Conservation (phyloP, 53 echinoderm and acorn worm species). For the Luidia sarsii region DNA sequence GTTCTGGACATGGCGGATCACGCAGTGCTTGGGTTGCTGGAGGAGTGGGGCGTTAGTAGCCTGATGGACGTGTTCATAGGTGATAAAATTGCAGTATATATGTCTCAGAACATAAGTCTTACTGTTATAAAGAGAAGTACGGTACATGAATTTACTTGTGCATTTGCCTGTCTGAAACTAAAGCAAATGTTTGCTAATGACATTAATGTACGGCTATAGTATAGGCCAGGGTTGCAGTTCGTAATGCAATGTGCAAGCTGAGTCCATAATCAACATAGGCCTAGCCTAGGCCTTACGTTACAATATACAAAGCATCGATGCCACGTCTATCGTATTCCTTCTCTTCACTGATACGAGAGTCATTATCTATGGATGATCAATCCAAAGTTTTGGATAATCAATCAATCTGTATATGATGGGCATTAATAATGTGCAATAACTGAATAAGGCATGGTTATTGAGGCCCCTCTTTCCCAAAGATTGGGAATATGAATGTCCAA, state of each 20-base stretch:
- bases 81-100: background rate
- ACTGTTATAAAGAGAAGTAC: too few species aligned
- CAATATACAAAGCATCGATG: too few species aligned
- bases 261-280: too few species aligned
- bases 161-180: background rate
- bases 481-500: slow-evolving; percentile 2
- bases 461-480: slow-evolving; percentile 2
- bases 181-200: too few species aligned
- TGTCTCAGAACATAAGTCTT: background rate
- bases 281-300: background rate
- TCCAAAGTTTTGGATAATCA: background rate
- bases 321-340: too few species aligned
- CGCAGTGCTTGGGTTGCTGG: slow-evolving; percentile 4
- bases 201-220: background rate
- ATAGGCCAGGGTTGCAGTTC: too few species aligned
- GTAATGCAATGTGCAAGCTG: too few species aligned
- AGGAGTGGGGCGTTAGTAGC: slow-evolving; percentile 10
- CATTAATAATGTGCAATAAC: background rate
- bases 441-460: too few species aligned
- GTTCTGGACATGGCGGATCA: slow-evolving; percentile 9
- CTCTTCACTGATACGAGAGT: too few species aligned
- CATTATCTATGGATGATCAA: too few species aligned
- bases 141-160: too few species aligned
- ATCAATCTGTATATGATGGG: too few species aligned
- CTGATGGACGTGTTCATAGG: slow-evolving; percentile 30